phyloP scores from a whole-genome alignment of 2,113 vertebrate species.

The Hippocampus barbouri region DNA sequence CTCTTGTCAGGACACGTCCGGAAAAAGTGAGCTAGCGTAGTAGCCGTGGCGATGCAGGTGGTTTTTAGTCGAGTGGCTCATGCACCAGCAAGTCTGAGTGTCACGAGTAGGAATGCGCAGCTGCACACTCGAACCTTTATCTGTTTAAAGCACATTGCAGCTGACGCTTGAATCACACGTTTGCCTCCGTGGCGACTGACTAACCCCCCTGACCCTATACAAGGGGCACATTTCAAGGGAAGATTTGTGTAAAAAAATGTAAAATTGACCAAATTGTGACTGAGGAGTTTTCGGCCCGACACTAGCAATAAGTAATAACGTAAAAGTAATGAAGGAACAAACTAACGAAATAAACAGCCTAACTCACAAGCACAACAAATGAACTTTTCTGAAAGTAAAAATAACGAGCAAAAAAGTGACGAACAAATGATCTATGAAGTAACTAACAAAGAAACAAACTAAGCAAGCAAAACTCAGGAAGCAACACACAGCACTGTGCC shows the following conservation, averaged over 20 bases:
- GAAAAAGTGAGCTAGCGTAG: constrained; percentile 2
- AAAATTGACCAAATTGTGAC: background rate
- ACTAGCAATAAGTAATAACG: background rate
- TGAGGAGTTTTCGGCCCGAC: background rate
- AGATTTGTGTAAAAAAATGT: background rate
- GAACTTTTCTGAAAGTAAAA: background rate
- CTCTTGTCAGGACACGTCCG: constrained; percentile 63
- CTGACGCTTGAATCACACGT: constrained; percentile 58
- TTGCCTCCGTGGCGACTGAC: background rate
- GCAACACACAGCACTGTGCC: background rate
- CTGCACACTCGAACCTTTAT: constrained; percentile 51
- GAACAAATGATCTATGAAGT: background rate
- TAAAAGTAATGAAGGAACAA: no score
- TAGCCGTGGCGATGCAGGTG: constrained; percentile 3
- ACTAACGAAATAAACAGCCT: no score
- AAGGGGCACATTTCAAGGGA: background rate
- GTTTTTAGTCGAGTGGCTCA: background rate
- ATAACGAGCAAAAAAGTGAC: background rate
- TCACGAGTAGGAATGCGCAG: constrained; percentile 62
- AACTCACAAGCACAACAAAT: no score
- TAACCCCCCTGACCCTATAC: background rate
- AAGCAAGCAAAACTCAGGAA: constrained; percentile 7
- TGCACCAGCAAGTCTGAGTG: constrained; percentile 58
- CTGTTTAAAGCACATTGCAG: constrained; percentile 42
- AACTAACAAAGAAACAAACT: no score